Evolutionary conservation across 2,113 vertebrate species (phyloP), one percentile per base, ranked within the genome.

Genomic region (Aegithalos caudatus): DNA sequence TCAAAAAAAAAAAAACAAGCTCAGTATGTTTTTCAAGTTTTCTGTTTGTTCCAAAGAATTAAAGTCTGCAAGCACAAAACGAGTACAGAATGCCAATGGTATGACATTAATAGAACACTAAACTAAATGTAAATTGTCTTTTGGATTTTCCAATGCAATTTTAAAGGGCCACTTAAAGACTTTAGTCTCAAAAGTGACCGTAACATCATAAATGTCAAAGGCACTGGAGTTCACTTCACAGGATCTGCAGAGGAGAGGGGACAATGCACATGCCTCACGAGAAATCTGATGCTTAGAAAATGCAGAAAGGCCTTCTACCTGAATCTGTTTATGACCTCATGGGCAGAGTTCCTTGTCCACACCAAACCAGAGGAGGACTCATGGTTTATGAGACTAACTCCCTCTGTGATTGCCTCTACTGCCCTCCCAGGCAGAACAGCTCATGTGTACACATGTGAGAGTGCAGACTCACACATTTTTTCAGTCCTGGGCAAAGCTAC

Each of bases 401-500:
- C 42, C 31, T 51, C 47, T 1, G 1, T 45, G 31, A 61, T 3
- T 48, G 33, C 33, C n/a, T 40, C 57, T 60, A 11, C 23, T 38
- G 29, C 38, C 14, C 18, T 85, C 28, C 45, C 73, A 74, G 35
- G 38, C 29, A 62, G 72, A 84, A 50, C 12, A 53, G 17, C 12
- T 25, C 13, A 2, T 2, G 70, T 56, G 44, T 3, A 45, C 7
- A 21, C 12, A 10, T 0, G 0, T 15, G 6, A 1, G 58, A 60
- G 37, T 17, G 31, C 54, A 53, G 33, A 33, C 27, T 31, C 23
- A 24, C 12, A 14, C 8, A 11, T 14, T 53, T 64, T 38, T 37
- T 54, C 14, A 77, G 67, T 29, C 25, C 64, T 37, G 35, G 23
- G 51, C 40, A 86, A 89, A 77, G 38, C 51, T 45, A 81, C 22